phyloP scores from a whole-genome alignment of 2,797 vertebrate species.

The Halcyon leucocephala region DNA sequence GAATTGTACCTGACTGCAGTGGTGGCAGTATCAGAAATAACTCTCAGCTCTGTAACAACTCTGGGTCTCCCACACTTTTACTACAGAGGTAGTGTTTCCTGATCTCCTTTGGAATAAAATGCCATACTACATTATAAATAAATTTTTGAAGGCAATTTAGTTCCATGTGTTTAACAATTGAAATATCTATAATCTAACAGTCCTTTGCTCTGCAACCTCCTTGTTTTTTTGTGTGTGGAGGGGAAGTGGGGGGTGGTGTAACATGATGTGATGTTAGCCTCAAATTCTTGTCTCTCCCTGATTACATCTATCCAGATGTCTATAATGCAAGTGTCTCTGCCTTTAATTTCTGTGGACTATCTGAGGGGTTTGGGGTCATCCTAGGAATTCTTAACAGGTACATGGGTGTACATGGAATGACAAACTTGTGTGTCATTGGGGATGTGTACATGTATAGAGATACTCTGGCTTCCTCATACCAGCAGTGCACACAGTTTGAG shows the following conservation, averaged over 20 bases:
- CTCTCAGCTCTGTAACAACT: background rate
- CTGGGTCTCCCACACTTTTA: background rate
- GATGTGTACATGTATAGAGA: background rate
- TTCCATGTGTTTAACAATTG: background rate
- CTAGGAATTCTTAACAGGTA: background rate
- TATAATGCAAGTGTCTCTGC: background rate
- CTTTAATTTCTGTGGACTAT: background rate
- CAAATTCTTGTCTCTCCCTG: background rate
- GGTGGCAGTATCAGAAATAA: background rate
- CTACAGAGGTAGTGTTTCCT: background rate
- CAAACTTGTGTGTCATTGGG: background rate
- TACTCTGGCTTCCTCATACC: background rate
- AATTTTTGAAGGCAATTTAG: background rate
- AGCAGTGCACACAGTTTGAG: background rate
- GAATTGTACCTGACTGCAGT: background rate
- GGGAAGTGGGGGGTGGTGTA: background rate
- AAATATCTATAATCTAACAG: background rate
- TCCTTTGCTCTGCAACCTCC: background rate
- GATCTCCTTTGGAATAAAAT: background rate
- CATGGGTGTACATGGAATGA: background rate
- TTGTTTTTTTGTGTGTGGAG: background rate
- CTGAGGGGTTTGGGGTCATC: background rate
- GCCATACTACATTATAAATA: background rate
- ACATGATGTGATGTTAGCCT: background rate
- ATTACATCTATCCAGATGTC: background rate